A percentile compares a stretch with the other conserved stretches of the same genome.
These are phyloP conservation scores for Orchestes rusci DNA, from an alignment of 2,888 invertebrate genomes.

Conservation along the genomic window DNA sequence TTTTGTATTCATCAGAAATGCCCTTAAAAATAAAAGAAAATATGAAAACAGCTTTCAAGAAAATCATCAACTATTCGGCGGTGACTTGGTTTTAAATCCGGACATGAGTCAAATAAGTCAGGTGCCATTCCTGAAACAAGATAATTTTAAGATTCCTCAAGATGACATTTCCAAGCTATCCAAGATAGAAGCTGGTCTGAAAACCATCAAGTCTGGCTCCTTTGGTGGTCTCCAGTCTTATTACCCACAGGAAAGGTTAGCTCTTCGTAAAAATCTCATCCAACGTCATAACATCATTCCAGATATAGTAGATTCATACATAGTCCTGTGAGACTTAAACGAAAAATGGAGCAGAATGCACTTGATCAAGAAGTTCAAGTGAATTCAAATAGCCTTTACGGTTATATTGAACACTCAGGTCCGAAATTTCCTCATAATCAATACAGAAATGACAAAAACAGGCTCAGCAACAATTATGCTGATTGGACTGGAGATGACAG, in stretches of 20 bases:
- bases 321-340: conserved; percentile 22
- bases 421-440: conserved; percentile 8
- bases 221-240: no score
- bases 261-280: no score
- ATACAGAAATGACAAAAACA: conserved; percentile 5
- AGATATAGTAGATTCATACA: conserved; percentile 22
- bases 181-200: no score
- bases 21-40: conserved; percentile 26
- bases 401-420: conserved; percentile 9
- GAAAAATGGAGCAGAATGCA: conserved; percentile 20
- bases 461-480: conserved; percentile 5
- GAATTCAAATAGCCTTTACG: conserved; percentile 5
- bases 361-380: conserved; percentile 5
- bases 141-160: not conserved
- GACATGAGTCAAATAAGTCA: not conserved
- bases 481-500: no score
- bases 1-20: conserved; percentile 37
- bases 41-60: conserved; percentile 19
- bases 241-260: conserved; percentile 5
- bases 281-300: not conserved
- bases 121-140: not conserved
- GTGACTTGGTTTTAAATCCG: conserved; percentile 12
- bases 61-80: conserved; percentile 10
- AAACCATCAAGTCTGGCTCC: no score
- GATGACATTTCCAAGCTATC: not conserved